Evolutionary conservation across 2,888 invertebrate genomes (phyloP), one percentile per base, ranked within the genome.

Genomic region (Coenonympha glycerion): DNA sequence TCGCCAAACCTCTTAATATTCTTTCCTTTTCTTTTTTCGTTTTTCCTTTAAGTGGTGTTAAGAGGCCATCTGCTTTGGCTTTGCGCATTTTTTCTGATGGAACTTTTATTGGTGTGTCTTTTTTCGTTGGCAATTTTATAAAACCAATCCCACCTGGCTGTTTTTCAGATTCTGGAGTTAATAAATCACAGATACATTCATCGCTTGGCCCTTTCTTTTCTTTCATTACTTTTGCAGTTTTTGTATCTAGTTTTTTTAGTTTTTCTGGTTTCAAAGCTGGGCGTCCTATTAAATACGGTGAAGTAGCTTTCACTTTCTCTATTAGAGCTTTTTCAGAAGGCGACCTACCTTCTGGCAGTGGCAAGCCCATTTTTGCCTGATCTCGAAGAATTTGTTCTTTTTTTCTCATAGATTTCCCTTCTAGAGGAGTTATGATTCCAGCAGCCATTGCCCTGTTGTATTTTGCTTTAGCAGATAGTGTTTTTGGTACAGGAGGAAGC

Each of bases 161-260:
- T 45, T 28, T 33, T 42, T 47, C 26, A 9, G 65, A 61, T 9
- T 58, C 58, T 4, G 64, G 63, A 8, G 63, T 57, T 8, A 67
- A 49, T 15, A 64, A 49, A 22, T 55, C 57, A 47, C 66, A 67
- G 37, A 70, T 68, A 47, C 70, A 70, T 63, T 70, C 66, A 41
- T 68, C 68, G 34, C 60, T 63, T 3, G 68, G 68, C 0, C 70
- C 69, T 55, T 63, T 64, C 1, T 65, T 65, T 55, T 68, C 68
- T 56, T 56, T 66, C 15, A 66, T 64, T 1, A 55, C 34, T 59
- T 68, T 68, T 15, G 63, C 63, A 0, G 66, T 62, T 55, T 60
- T 56, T 3, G 5, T 33, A 33, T 33, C 33, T 33, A 33, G 3
- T 33, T 42, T 53, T 36, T 24, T 65, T 46, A 51, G 31, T 58